Conservation (phyloP, 2,113 vertebrate genomes). For the Chaetops frenatus region DNA sequence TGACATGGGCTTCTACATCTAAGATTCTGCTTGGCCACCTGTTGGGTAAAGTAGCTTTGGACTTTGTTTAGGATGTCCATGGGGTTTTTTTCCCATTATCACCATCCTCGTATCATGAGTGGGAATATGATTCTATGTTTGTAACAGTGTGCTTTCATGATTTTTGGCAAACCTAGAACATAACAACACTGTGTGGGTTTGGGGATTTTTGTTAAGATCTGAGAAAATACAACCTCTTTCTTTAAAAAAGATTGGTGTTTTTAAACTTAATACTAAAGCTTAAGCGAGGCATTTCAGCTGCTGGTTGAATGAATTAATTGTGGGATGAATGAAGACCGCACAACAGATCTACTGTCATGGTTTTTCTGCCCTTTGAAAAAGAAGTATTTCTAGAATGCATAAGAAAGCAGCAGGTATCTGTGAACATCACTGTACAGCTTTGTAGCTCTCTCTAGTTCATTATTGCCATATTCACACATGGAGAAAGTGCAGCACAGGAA, state of each 20-base stretch:
- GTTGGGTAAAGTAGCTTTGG: neutral
- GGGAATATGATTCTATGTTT: neutral
- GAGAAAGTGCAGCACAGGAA: neutral
- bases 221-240: neutral
- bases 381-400: neutral
- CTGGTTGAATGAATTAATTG: neutral
- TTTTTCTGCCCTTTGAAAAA: neutral
- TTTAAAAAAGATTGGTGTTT: neutral
- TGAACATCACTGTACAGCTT: neutral
- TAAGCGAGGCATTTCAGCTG: neutral
- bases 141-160: neutral
- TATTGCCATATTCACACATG: neutral
- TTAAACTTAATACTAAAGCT: neutral
- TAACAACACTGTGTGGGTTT: neutral
- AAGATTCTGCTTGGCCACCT: neutral
- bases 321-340: neutral
- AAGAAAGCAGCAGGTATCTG: neutral
- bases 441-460: neutral
- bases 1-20: neutral
- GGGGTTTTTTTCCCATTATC: neutral
- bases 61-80: neutral
- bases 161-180: neutral
- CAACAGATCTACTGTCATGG: neutral
- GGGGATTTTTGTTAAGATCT: neutral
- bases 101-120: neutral